These are phyloP conservation scores for Andrena bicolor DNA, from an alignment of 2,888 invertebrate genomes.

Conservation along the genomic window DNA sequence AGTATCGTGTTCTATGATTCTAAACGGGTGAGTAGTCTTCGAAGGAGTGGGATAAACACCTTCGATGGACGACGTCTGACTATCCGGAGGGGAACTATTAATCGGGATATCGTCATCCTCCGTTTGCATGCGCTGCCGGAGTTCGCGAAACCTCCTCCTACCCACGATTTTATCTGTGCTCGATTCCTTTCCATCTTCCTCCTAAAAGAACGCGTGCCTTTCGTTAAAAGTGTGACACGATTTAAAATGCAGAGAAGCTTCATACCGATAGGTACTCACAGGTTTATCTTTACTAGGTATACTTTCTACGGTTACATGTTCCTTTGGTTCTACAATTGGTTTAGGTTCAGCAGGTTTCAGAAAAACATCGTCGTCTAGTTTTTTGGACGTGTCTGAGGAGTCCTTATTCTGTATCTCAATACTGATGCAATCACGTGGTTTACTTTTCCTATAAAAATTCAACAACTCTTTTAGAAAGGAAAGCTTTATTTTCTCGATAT, in stretches of 20 bases:
- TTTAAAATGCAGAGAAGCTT: not conserved
- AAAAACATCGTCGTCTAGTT: slow-evolving; percentile 78
- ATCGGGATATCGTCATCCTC: slow-evolving; percentile 92
- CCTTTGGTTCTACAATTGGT: slow-evolving; percentile 70
- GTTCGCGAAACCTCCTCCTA: slow-evolving; percentile 92
- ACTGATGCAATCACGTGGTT: slow-evolving; percentile 76
- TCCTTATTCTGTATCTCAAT: slow-evolving; percentile 74
- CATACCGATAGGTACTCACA: slow-evolving; percentile 68
- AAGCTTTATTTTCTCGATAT: not conserved
- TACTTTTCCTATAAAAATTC: slow-evolving; percentile 75
- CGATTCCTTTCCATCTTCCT: slow-evolving; percentile 81
- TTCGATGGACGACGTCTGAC: slow-evolving; percentile 92
- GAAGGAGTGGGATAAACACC: slow-evolving; percentile 89
- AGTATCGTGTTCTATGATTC: slow-evolving; percentile 95
- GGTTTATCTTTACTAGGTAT: slow-evolving; percentile 74
- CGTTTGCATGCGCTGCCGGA: slow-evolving; percentile 94
- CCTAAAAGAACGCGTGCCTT: slow-evolving; percentile 79
- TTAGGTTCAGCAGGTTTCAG: slow-evolving; percentile 81
- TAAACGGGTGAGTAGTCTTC: slow-evolving; percentile 91
- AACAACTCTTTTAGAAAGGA: not conserved
- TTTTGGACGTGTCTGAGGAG: slow-evolving; percentile 65
- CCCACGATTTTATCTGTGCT: slow-evolving; percentile 85
- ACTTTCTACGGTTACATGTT: slow-evolving; percentile 70
- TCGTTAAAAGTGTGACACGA: not conserved
- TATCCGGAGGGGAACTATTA: slow-evolving; percentile 90